These are phyloP conservation scores for Gouania willdenowi DNA, from an alignment of 2,797 vertebrate species.

Conservation along the genomic window DNA sequence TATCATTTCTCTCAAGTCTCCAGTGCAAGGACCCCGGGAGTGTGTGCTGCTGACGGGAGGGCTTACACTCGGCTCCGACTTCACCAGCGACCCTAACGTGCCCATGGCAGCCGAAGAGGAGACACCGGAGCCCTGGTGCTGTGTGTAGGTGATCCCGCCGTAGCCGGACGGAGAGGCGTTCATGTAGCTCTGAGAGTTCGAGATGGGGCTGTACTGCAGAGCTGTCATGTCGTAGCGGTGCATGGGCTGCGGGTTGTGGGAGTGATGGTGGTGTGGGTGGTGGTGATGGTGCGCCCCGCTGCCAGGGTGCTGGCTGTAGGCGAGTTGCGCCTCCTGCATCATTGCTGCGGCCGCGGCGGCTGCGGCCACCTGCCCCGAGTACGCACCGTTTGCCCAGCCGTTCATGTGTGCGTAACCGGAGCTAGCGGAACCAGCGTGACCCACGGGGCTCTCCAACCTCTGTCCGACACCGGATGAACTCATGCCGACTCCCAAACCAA, in stretches of 20 bases:
- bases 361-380: conserved; percentile 91
- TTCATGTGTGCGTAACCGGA: conserved; percentile 96
- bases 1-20: conserved; percentile 98
- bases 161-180: conserved; percentile 92
- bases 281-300: conserved; percentile 87
- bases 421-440: conserved; percentile 77
- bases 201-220: conserved; percentile 93
- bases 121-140: conserved; percentile 82
- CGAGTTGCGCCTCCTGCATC: conserved; percentile 97
- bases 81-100: conserved; percentile 89
- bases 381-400: conserved; percentile 96
- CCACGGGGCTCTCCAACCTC: conserved; percentile 93
- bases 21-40: conserved; percentile 91
- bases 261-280: conserved; percentile 83
- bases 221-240: conserved; percentile 94
- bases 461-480: conserved; percentile 83
- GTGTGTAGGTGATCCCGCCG: conserved; percentile 85
- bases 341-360: conserved; percentile 93
- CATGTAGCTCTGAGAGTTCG: conserved; percentile 96
- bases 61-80: conserved; percentile 93
- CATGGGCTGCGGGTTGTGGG: conserved; percentile 91
- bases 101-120: conserved; percentile 88
- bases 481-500: conserved; percentile 84
- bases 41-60: conserved; percentile 88
- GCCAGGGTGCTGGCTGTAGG: conserved; percentile 93